phyloP scores from a whole-genome alignment of 2,888 invertebrate genomes.

The Zaprionus lineosus region DNA sequence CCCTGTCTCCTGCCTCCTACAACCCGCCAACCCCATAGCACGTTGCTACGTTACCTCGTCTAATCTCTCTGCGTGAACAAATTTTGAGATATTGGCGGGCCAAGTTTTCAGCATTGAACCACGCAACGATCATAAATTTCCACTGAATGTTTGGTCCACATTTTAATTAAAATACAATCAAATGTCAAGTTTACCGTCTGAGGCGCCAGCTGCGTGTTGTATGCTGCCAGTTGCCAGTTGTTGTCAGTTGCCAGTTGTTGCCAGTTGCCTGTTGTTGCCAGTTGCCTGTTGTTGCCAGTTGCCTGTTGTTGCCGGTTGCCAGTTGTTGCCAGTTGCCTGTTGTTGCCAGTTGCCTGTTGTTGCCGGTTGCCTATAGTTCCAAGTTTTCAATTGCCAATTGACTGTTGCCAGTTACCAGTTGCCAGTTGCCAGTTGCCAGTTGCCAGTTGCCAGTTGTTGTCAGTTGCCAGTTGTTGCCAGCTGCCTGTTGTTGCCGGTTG shows the following conservation, averaged over 20 bases:
- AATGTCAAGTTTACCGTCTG: constrained; percentile 76
- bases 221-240: too few relatives aligned
- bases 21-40: not conserved
- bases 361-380: too few relatives aligned
- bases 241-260: too few relatives aligned
- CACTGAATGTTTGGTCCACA: constrained; percentile 49
- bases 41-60: too few relatives aligned
- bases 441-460: constrained; percentile 26
- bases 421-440: constrained; percentile 16
- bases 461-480: constrained; percentile 77
- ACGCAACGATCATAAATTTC: constrained; percentile 74
- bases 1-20: constrained; percentile 19
- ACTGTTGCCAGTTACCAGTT: constrained; percentile 24
- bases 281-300: constrained; percentile 13
- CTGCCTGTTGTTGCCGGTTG: constrained; percentile 42
- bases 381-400: too few relatives aligned
- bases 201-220: constrained; percentile 73
- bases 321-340: constrained; percentile 8
- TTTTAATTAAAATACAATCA: constrained; percentile 79
- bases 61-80: constrained; percentile 71
- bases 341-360: constrained; percentile 1
- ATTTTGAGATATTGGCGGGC: constrained; percentile 59
- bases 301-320: constrained; percentile 30
- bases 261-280: too few relatives aligned
- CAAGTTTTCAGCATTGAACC: constrained; percentile 47